A percentile compares a stretch with the other conserved stretches of the same genome.
Conservation (phyloP, 2,888 invertebrate genomes). For the Acleris holmiana region DNA sequence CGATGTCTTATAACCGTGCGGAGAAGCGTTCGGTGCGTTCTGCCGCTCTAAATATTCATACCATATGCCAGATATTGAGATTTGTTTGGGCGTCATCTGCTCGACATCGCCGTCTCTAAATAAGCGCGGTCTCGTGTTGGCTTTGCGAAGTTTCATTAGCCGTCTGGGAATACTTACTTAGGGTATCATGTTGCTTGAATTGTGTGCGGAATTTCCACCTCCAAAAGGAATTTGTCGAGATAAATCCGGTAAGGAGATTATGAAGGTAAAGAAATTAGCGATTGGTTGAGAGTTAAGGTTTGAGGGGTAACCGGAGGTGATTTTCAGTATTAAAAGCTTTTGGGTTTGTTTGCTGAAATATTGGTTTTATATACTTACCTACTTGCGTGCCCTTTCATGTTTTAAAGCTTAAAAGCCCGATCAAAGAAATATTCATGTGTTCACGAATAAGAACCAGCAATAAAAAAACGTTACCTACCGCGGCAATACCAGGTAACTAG, state of each 20-base stretch:
- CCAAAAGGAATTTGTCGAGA: slow-evolving; percentile 47
- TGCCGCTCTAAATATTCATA: slow-evolving; percentile 82
- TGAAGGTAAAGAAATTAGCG: slow-evolving; percentile 47
- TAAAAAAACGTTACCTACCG: slow-evolving; percentile 1
- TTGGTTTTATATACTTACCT: slow-evolving; percentile 27
- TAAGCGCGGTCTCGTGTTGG: slow-evolving; percentile 72
- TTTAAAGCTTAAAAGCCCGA: slow-evolving; percentile 17
- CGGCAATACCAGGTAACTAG: slow-evolving; percentile 9
- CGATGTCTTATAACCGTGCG: slow-evolving; percentile 82
- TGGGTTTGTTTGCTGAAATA: slow-evolving; percentile 29
- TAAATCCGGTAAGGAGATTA: slow-evolving; percentile 48
- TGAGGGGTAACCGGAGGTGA: slow-evolving; percentile 37
- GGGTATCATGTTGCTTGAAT: slow-evolving; percentile 71
- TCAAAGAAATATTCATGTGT: slow-evolving; percentile 26
- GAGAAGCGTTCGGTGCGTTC: slow-evolving; percentile 77
- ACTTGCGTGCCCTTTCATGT: slow-evolving; percentile 22
- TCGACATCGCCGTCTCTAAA: slow-evolving; percentile 75
- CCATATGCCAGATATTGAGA: slow-evolving; percentile 82
- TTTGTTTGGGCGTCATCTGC: slow-evolving; percentile 82
- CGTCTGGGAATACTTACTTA: slow-evolving; percentile 72
- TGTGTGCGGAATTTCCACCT: slow-evolving; percentile 59
- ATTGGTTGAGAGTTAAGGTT: slow-evolving; percentile 41
- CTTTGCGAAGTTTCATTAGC: slow-evolving; percentile 78
- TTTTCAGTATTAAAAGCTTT: slow-evolving; percentile 35
- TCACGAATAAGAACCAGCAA: slow-evolving; percentile 21